Evolutionary conservation across 2,113 vertebrate species (phyloP), one percentile per base, ranked within the genome.

Genomic region (Aptenodytes patagonicus): DNA sequence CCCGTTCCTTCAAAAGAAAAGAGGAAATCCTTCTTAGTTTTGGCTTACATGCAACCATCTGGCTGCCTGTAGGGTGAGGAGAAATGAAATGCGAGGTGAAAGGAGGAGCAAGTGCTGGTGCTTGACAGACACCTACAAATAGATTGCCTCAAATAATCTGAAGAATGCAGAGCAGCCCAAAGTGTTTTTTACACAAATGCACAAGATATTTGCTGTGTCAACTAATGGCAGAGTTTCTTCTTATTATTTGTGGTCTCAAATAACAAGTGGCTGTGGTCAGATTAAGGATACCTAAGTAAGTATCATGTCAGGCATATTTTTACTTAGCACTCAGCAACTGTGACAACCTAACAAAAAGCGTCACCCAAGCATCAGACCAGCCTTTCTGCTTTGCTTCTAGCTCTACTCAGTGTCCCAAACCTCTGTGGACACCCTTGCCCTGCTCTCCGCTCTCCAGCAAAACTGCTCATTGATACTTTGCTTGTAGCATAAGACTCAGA

Each of bases 1-100:
- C 20, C 64, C 29, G 0, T 36, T 70, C 83, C 44, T 76, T 72
- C 44, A 19, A 52, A 92, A 77, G 51, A 79, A 81, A 90, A 93
- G 87, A 84, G 24, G 78, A 95, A 92, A 95, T 83, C 51, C 62
- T 65, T 31, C 60, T 82, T 51, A 32, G 55, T 95, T 95, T 88
- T 87, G 75, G 77, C 40, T 89, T 66, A 36, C 13, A 51, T 71
- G 87, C 82, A 96, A 57, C 87, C 89, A 93, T 66, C 90, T 93
- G 78, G 34, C 57, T 90, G 51, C 57, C 75, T 18, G 8, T 10
- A 44, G 80, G 75, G 75, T 68, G 47, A 51, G 52, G 68, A 87
- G 90, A 76, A 77, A 24, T 19, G 28, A 71, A 76, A 34, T 17
- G 11, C 52, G 36, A 36, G 54, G 51, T 85, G 52, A 90, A 94